A percentile compares a stretch with the other conserved stretches of the same genome.
These are phyloP conservation scores for Cheilosia vernalis DNA, from an alignment of 2,888 invertebrate genomes.

Conservation along the genomic window DNA sequence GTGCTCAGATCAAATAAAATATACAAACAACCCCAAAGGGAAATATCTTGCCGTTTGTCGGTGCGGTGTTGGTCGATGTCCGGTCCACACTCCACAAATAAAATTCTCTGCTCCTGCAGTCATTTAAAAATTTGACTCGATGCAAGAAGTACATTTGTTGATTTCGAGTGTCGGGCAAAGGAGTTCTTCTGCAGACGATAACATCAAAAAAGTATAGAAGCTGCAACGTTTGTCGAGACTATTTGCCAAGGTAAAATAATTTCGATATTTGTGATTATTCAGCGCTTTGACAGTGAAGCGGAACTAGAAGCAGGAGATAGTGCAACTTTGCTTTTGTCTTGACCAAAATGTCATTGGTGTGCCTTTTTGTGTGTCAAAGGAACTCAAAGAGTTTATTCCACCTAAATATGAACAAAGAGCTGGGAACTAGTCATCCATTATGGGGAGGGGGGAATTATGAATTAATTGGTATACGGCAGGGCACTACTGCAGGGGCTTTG, in stretches of 20 bases:
- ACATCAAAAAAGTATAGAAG: not conserved
- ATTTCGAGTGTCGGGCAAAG: conserved; percentile 51
- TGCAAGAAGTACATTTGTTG: conserved; percentile 67
- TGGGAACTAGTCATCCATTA: not conserved
- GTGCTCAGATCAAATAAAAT: conserved; percentile 62
- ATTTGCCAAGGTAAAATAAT: conserved; percentile 50
- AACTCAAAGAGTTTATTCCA: not conserved
- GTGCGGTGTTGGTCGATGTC: conserved; percentile 4
- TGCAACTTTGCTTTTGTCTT: not conserved
- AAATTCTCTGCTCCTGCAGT: conserved; percentile 19
- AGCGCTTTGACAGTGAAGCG: conserved; percentile 21
- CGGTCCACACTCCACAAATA: conserved; percentile 55
- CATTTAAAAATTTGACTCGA: conserved; percentile 49
- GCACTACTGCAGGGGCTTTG: not conserved
- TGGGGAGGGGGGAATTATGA: not conserved
- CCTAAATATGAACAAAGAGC: conserved; percentile 9
- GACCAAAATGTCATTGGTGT: conserved; percentile 25
- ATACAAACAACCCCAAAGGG: conserved; percentile 25
- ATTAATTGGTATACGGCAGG: conserved; percentile 1
- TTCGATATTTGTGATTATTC: conserved; percentile 53
- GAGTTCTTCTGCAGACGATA: not conserved
- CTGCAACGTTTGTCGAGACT: conserved; percentile 51
- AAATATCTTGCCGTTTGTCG: conserved; percentile 53
- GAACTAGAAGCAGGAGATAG: not conserved
- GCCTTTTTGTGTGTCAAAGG: conserved; percentile 25